A percentile compares a stretch with the other conserved stretches of the same genome.
These are phyloP conservation scores for Sepioteuthis lessoniana DNA, from an alignment of 2,888 invertebrate species.

Conservation along the genomic window DNA sequence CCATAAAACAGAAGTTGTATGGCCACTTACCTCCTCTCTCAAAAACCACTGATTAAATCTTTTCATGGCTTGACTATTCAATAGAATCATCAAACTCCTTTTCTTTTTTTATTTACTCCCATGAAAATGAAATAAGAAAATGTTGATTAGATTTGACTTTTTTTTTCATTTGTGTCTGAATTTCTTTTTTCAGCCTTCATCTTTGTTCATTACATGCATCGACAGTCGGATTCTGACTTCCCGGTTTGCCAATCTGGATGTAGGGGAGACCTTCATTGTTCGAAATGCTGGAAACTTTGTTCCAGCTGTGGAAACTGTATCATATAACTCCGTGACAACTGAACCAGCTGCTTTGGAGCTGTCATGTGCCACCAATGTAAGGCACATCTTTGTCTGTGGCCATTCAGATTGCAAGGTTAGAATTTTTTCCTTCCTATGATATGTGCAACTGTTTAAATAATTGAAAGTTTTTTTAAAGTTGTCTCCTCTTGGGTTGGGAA, in stretches of 20 bases:
- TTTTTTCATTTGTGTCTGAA: not conserved
- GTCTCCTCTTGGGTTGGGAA: too few species aligned
- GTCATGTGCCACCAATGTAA: conserved; percentile 92
- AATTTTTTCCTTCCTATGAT: not conserved
- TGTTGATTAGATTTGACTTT: too few species aligned
- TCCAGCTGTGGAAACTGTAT: conserved; percentile 90
- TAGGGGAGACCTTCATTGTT: conserved; percentile 98
- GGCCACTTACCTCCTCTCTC: too few species aligned
- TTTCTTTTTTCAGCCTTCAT: conserved; percentile 85
- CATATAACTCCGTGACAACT: conserved; percentile 89
- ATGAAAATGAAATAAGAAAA: too few species aligned
- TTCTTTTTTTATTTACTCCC: too few species aligned
- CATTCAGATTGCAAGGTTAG: conserved; percentile 94
- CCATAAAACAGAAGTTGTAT: too few species aligned
- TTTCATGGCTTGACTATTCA: too few species aligned
- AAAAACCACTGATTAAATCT: too few species aligned
- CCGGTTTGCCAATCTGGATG: conserved; percentile 93
- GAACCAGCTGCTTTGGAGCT: conserved; percentile 97
- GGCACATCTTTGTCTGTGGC: conserved; percentile 95
- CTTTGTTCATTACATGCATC: conserved; percentile 98
- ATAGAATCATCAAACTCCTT: too few species aligned
- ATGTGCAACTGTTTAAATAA: too few species aligned
- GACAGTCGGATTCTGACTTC: conserved; percentile 98
- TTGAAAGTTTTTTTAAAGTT: too few species aligned
- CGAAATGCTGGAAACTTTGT: conserved; percentile 95